A percentile compares a stretch with the other conserved stretches of the same genome.
These are phyloP conservation scores for Sturnus vulgaris DNA, from an alignment of 2,113 vertebrate species.

Conservation along the genomic window DNA sequence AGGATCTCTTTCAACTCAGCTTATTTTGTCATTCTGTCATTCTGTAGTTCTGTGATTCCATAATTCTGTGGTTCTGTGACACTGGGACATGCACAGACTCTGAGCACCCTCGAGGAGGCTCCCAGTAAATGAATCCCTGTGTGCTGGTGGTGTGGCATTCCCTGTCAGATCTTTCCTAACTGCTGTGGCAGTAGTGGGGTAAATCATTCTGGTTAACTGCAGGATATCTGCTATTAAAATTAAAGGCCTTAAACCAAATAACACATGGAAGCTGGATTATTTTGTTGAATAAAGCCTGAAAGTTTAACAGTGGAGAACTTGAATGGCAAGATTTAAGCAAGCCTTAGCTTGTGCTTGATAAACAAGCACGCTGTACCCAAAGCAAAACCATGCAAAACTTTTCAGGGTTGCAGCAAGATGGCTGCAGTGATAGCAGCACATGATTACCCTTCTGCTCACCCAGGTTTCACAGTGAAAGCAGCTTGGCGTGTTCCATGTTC, in stretches of 20 bases:
- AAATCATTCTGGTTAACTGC: neutral
- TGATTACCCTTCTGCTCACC: constrained; percentile 12
- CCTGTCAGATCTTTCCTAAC: neutral
- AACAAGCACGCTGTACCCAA: constrained; percentile 61
- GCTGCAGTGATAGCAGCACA: constrained; percentile 18
- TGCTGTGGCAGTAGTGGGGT: neutral
- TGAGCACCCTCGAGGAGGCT: accelerated
- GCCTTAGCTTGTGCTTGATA: constrained; percentile 67
- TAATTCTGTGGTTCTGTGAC: neutral
- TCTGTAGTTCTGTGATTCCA: too few species aligned
- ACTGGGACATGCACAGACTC: neutral
- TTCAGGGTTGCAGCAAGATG: constrained; percentile 34
- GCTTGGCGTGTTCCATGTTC: accelerated
- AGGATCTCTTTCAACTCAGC: neutral
- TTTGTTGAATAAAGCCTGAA: constrained; percentile 56
- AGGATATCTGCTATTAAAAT: neutral
- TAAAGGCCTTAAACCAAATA: neutral
- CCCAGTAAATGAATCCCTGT: neutral
- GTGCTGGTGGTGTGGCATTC: neutral
- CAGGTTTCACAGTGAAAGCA: neutral
- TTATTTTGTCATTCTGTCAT: neutral
- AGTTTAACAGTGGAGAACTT: constrained; percentile 54
- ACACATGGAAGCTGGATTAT: neutral
- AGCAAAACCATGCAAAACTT: constrained; percentile 69
- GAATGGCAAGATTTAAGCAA: constrained; percentile 66